Evolutionary conservation across 2,797 vertebrate genomes (phyloP).

Genomic region (Enteromius treurensis): DNA sequence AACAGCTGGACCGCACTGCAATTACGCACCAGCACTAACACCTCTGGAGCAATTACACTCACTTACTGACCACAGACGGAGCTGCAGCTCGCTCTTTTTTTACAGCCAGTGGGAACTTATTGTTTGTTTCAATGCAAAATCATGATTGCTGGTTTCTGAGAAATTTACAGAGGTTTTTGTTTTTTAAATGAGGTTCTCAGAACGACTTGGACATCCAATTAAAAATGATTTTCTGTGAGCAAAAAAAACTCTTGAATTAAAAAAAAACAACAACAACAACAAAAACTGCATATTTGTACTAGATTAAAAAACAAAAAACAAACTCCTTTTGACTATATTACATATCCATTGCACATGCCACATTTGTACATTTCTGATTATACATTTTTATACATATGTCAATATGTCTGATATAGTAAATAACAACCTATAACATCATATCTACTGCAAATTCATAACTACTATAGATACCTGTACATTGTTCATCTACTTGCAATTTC

Average conservation of each 20-base stretch:
- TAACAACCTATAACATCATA: too few species aligned
- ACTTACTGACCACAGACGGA: slow-evolving; percentile 49
- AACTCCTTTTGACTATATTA: background rate
- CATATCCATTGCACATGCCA: too few species aligned
- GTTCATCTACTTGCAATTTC: too few species aligned
- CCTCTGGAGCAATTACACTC: slow-evolving; percentile 50
- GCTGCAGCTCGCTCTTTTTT: slow-evolving; percentile 22
- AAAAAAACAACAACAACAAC: background rate
- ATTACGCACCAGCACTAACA: slow-evolving; percentile 49
- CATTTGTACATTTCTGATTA: too few species aligned
- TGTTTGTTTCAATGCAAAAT: slow-evolving; percentile 10
- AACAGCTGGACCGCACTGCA: slow-evolving; percentile 39
- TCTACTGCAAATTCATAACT: too few species aligned
- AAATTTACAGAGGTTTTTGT: background rate
- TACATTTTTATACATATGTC: too few species aligned
- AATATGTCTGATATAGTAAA: too few species aligned
- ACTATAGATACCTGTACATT: too few species aligned
- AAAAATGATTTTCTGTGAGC: background rate
- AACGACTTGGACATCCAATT: background rate
- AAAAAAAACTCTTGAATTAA: background rate
- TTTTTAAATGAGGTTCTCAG: background rate
- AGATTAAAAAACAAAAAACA: background rate
- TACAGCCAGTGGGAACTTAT: slow-evolving; percentile 5
- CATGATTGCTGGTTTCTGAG: background rate
- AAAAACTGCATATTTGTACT: background rate